Percentiles rank a stretch among this genome's conserved stretches.
phyloP scores from a whole-genome alignment of 2,113 vertebrate species.

The Turdus rufiventris region DNA sequence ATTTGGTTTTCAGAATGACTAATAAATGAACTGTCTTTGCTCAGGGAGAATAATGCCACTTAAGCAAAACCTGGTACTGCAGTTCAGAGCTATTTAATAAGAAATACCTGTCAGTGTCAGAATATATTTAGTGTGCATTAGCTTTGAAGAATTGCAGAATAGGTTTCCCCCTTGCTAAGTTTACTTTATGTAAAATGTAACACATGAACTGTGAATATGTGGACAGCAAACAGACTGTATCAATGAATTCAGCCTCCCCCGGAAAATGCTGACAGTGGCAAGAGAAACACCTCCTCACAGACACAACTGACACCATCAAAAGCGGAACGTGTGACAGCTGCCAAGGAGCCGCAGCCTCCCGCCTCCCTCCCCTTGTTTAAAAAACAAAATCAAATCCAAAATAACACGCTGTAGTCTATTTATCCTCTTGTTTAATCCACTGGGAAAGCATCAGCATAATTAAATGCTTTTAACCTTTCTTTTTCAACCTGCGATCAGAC shows the following conservation, averaged over 20 bases:
- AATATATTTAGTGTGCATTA: constrained; percentile 76
- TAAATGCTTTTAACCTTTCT: constrained; percentile 48
- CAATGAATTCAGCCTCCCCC: constrained; percentile 61
- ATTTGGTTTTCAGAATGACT: constrained; percentile 77
- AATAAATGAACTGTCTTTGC: constrained; percentile 79
- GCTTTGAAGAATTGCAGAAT: constrained; percentile 77
- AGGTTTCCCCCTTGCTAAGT: constrained; percentile 75
- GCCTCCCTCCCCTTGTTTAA: constrained; percentile 20
- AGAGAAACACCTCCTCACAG: constrained; percentile 42
- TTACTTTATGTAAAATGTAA: constrained; percentile 81
- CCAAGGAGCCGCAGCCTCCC: constrained; percentile 46
- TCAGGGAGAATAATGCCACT: constrained; percentile 76
- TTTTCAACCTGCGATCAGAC: neutral
- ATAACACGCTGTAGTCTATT: constrained; percentile 57
- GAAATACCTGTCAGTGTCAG: constrained; percentile 81
- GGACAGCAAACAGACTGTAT: constrained; percentile 69
- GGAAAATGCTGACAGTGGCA: constrained; percentile 46
- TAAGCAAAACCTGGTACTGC: constrained; percentile 75
- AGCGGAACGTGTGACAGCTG: constrained; percentile 42
- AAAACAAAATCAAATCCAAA: constrained; percentile 56
- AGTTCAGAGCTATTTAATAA: constrained; percentile 77
- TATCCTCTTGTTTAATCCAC: constrained; percentile 53
- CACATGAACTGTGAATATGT: constrained; percentile 75
- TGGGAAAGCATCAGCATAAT: constrained; percentile 56
- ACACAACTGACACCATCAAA: constrained; percentile 59